Conservation (phyloP, 2,113 vertebrate species). For the Rissa tridactyla region DNA sequence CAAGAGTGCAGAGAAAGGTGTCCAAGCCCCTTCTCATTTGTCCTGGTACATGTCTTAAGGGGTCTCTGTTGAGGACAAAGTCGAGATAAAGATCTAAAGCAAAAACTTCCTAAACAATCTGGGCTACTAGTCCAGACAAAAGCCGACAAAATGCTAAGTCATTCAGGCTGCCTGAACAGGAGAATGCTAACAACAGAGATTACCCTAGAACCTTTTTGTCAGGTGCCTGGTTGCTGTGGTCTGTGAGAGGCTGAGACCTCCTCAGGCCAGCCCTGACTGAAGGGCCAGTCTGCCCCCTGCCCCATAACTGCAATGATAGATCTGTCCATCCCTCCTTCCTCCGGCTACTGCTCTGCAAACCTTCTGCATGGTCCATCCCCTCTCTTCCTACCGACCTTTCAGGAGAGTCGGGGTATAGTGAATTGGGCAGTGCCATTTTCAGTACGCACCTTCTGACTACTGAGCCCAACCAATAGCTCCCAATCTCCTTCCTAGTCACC, state of each 20-base stretch:
- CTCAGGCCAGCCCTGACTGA: background rate
- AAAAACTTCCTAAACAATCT: background rate
- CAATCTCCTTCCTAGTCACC: background rate
- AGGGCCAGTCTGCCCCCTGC: background rate
- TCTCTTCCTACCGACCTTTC: background rate
- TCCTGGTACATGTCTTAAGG: background rate
- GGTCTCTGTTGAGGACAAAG: background rate
- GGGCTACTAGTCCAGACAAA: background rate
- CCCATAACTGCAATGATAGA: background rate
- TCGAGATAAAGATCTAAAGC: background rate
- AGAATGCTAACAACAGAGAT: background rate
- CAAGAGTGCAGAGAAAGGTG: background rate
- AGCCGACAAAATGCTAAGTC: background rate
- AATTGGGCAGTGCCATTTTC: background rate
- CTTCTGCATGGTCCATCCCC: background rate
- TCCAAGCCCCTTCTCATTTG: background rate
- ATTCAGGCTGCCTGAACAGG: background rate
- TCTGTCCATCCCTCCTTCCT: background rate
- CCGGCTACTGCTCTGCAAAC: background rate
- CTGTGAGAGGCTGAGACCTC: background rate
- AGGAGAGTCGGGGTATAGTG: background rate
- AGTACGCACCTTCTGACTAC: background rate
- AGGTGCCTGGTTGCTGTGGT: background rate
- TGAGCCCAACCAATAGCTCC: background rate
- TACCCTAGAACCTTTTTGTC: background rate